Conservation (phyloP, 1,140 invertebrate genomes). For the Nylanderia fulva region DNA sequence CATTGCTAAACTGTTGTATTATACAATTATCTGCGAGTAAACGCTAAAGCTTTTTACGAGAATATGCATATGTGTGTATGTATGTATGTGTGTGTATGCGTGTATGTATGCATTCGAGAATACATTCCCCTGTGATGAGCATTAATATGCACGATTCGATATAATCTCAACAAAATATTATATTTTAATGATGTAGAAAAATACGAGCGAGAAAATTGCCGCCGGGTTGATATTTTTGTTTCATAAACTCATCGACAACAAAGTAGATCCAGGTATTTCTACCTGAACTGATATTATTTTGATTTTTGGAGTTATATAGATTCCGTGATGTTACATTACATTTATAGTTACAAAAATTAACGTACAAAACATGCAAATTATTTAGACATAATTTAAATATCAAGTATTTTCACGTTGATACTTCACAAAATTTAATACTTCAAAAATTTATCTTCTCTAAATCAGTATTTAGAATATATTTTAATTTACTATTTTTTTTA, state of each 20-base stretch:
- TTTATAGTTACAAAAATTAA: conserved; percentile 27
- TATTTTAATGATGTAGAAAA: conserved; percentile 7
- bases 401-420: conserved; percentile 13
- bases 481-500: conserved; percentile 12
- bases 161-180: conserved; percentile 51
- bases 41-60: conserved; percentile 55
- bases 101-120: background rate
- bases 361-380: conserved; percentile 20
- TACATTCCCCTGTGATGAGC: conserved; percentile 14
- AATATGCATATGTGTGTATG: conserved; percentile 2
- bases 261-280: background rate
- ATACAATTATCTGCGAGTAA: conserved; percentile 68
- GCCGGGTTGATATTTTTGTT: background rate
- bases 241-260: background rate
- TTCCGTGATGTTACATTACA: background rate
- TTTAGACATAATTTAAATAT: conserved; percentile 31
- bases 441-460: background rate
- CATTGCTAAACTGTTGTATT: conserved; percentile 69
- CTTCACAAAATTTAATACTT: no score
- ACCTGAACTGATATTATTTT: conserved; percentile 13
- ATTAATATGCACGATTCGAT: background rate
- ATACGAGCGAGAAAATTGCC: conserved; percentile 13
- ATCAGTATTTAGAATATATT: conserved; percentile 2
- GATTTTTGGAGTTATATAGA: background rate
- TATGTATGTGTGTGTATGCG: no score